phyloP scores from a whole-genome alignment of 2,888 invertebrate species.

The Deroplatys truncata region DNA sequence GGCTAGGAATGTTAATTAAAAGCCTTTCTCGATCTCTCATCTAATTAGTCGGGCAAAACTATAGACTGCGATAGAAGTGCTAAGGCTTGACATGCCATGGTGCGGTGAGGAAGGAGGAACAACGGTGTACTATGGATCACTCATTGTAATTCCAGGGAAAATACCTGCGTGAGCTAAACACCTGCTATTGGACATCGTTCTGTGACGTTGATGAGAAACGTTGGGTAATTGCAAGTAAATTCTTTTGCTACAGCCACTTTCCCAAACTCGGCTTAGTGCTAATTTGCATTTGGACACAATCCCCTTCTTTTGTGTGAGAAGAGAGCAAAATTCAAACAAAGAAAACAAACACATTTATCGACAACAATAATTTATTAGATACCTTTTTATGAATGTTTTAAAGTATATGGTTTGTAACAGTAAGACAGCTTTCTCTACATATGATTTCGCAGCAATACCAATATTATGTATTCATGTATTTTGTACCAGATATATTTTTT shows the following conservation, averaged over 20 bases:
- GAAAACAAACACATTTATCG: too few relatives aligned
- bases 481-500: too few relatives aligned
- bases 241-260: not conserved
- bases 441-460: too few relatives aligned
- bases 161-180: not conserved
- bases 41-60: slow-evolving; percentile 33
- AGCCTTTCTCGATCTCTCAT: slow-evolving; percentile 39
- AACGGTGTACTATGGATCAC: not conserved
- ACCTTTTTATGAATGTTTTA: too few relatives aligned
- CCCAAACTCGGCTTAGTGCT: not conserved
- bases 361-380: too few relatives aligned
- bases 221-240: not conserved
- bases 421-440: too few relatives aligned
- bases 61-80: not conserved
- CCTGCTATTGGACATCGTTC: not conserved
- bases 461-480: too few relatives aligned
- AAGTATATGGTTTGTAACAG: too few relatives aligned
- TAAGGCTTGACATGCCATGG: not conserved
- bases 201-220: not conserved
- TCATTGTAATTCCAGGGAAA: not conserved
- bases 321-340: too few relatives aligned
- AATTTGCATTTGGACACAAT: too few relatives aligned
- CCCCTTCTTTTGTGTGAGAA: too few relatives aligned
- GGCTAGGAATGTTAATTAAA: slow-evolving; percentile 50
- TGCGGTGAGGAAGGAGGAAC: not conserved